Conservation (phyloP, 2,888 invertebrate species). For the Mechanitis mazaeus region DNA sequence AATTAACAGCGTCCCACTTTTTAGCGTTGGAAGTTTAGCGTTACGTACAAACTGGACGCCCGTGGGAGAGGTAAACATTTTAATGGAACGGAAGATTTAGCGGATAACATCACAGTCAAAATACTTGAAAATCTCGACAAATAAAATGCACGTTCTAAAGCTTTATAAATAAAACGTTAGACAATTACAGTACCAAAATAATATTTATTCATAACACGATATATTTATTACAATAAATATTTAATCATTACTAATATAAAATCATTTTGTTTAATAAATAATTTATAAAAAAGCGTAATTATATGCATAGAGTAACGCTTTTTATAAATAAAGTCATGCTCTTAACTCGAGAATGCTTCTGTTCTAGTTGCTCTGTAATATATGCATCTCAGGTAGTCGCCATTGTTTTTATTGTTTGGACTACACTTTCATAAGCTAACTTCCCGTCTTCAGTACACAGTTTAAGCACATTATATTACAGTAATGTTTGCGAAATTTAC, state of each 20-base stretch:
- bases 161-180: neutral
- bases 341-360: slow-evolving; percentile 18
- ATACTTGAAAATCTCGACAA: neutral
- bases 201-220: too few species aligned
- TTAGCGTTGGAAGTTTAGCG: slow-evolving; percentile 11
- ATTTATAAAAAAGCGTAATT: too few species aligned
- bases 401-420: slow-evolving; percentile 24
- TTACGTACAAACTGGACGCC: slow-evolving; percentile 12
- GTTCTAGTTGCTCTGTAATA: slow-evolving; percentile 14
- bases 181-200: neutral
- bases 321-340: slow-evolving; percentile 18
- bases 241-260: too few species aligned
- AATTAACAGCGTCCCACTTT: slow-evolving; percentile 23
- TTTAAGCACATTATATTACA: slow-evolving; percentile 28
- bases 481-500: slow-evolving; percentile 14
- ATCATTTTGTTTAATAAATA: too few species aligned
- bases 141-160: neutral
- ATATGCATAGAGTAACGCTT: neutral
- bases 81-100: slow-evolving; percentile 10
- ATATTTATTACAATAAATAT: too few species aligned
- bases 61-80: slow-evolving; percentile 16
- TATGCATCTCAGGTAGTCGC: slow-evolving; percentile 15
- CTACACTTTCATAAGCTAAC: slow-evolving; percentile 22
- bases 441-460: slow-evolving; percentile 19
- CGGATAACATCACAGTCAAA: neutral